Evolutionary conservation across 2,797 vertebrate genomes (phyloP), one percentile per base, ranked within the genome.

Genomic region (Tragelaphus oryx): DNA sequence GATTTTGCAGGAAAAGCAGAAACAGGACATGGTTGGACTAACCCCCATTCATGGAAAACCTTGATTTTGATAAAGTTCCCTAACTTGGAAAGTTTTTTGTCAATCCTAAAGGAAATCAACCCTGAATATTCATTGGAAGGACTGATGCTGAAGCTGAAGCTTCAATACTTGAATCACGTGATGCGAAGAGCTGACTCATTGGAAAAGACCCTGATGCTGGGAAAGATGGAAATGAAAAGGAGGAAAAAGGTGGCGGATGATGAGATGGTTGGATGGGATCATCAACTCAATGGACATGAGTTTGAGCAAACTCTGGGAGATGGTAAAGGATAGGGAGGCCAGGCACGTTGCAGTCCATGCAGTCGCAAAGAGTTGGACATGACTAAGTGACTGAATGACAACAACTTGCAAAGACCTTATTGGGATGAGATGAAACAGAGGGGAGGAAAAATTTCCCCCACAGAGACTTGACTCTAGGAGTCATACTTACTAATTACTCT

Each of bases 1-100:
- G 76, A 83, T 81, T 62, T 41, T 55, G 75, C 92, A 48, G 93
- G 65, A 79, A 96, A 95, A n/a, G 65, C 85, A 93, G 28, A 90
- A 85, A 75, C 41, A 46, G 30, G 41, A 59, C 54, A 60, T 37
- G n/a, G 26, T 24, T 6, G 74, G 28, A 81, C 10, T 13, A 33
- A 87, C 30, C 0, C 37, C 17, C 8, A 44, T 91, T 71, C 18
- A 4, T 18, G 8, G 55, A 83, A 83, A 80, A 62, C 9, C 60
- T 68, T 80, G 90, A 30, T 92, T 88, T 57, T 65, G 20, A 84
- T 68, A 50, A 85, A 68, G 5, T 78, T 12, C 76, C 54, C 28
- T 68, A 65, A 20, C n/a, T 33, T 37, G 62, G 8, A 33, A 20
- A 65, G n/a, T 20, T 33, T 20, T 65, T 20, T 65, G 62, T 65